Percentiles rank a stretch among this genome's conserved stretches.
These are phyloP conservation scores for Drosophila mojavensis DNA, from an alignment of 1,140 invertebrate species.

Conservation along the genomic window DNA sequence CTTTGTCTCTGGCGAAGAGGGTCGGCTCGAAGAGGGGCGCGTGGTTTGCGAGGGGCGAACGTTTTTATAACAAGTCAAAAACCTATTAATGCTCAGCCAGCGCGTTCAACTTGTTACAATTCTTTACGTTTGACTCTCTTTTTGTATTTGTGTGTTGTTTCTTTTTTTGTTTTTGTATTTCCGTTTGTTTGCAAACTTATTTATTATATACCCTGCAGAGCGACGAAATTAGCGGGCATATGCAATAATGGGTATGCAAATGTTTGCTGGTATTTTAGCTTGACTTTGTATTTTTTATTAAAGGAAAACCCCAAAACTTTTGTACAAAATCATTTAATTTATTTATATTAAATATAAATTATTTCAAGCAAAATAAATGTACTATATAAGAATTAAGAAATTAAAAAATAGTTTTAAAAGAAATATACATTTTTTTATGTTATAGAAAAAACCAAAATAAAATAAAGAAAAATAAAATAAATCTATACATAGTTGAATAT, in stretches of 20 bases:
- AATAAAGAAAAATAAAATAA: too few species aligned
- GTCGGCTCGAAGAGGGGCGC: neutral
- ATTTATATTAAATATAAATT: too few species aligned
- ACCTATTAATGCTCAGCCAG: constrained; percentile 77
- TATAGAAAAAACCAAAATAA: too few species aligned
- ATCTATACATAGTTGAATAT: too few species aligned
- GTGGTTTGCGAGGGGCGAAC: neutral
- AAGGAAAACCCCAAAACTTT: too few species aligned
- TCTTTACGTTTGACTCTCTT: constrained; percentile 55
- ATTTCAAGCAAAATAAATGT: too few species aligned
- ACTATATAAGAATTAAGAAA: too few species aligned
- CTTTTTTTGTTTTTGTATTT: constrained; percentile 30
- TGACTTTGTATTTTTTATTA: too few species aligned
- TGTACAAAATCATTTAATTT: too few species aligned
- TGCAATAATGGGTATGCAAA: neutral
- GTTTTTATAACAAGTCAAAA: constrained; percentile 77
- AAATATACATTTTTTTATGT: too few species aligned
- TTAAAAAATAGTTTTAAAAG: too few species aligned
- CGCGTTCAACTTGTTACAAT: constrained; percentile 81
- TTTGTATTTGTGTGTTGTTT: constrained; percentile 32
- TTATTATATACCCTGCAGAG: constrained; percentile 23
- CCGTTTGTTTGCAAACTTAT: constrained; percentile 45
- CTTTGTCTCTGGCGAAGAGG: neutral
- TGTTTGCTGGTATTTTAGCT: neutral
- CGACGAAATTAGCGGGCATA: neutral